Evolutionary conservation across 1,140 invertebrate genomes (phyloP), one percentile per base, ranked within the genome.

Genomic region (Mylabris phalerata): DNA sequence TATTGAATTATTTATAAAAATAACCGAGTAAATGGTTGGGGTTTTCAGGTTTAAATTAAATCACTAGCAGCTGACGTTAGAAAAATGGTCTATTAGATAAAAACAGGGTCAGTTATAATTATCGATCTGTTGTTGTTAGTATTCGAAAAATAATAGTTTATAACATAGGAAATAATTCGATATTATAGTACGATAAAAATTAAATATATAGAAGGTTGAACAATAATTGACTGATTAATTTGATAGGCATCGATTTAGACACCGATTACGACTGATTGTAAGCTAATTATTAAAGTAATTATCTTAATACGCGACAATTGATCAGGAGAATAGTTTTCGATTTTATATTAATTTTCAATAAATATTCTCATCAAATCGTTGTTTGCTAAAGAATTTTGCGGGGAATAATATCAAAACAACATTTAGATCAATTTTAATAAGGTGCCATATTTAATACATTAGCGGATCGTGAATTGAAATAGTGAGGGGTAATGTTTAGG

Each of bases 21-120:
- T 32, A 54, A 54, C 51, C 42, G 51, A 54, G 45, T 54, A 54
- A 54, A 54, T 45, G 51, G 51, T 42, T 45, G 27, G 25, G 42
- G 41, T 5, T 32, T 32, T 32, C 7, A 0, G 3, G 32, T 5
- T 32, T 32, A 54, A 54, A 54, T 54, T 54, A 54, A 54, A 54
- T 54, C 51, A 54, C 51, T 54, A 54, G 24, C 51, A 54, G 42
- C 51, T 54, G 51, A 45, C 51, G 45, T 19, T 32, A 54, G 51
- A 54, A 54, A 54, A 54, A 54, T 45, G 51, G 51, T 42, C 43
- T 54, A 45, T 54, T 54, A 54, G 51, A 54, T 54, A 54, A 54
- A 52, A 54, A 54, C 51, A 38, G 51, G 51, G 32, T 45, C 32
- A 7, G 32, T 54, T 54, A 46, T 54, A 54, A 54, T 54, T 54